Evolutionary conservation across 2,113 vertebrate genomes (phyloP).

Genomic region (Myotis brandtii): DNA sequence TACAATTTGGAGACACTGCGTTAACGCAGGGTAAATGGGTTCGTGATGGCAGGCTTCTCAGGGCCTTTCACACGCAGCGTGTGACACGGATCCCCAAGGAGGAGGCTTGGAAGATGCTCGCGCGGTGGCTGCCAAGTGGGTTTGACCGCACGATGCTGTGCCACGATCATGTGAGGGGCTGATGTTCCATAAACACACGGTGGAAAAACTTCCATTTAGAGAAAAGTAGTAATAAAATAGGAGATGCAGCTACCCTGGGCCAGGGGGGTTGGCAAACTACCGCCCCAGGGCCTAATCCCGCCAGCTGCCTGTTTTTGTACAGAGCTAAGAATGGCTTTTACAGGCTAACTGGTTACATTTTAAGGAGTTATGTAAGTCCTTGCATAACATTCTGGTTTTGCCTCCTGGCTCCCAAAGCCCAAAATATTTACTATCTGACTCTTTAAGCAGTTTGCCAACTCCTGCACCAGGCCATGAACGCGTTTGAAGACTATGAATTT

Average conservation of each 20-base stretch:
- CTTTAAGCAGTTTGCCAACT: conserved; percentile 7
- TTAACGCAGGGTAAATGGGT: not conserved
- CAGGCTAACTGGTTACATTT: not conserved
- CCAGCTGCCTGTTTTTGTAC: not conserved
- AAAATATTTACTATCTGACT: conserved; percentile 34
- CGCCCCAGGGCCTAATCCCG: not conserved
- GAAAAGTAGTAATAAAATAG: conserved; percentile 6
- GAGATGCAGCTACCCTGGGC: not conserved
- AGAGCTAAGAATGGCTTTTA: not conserved
- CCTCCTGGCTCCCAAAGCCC: conserved; percentile 35
- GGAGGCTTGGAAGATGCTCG: not conserved
- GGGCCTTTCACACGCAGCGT: not conserved
- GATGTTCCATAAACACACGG: not conserved
- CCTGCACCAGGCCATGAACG: not conserved
- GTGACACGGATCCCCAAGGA: not conserved
- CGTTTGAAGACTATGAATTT: not conserved
- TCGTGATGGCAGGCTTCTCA: not conserved
- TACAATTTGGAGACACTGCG: not conserved
- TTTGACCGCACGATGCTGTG: not conserved
- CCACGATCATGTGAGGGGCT: not conserved
- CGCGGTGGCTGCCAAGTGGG: not conserved
- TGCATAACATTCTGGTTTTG: conserved; percentile 49
- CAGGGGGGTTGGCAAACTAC: not conserved
- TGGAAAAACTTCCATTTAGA: conserved; percentile 17
- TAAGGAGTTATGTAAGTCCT: conserved; percentile 35